Evolutionary conservation across 1,140 invertebrate species (phyloP).

Genomic region (Atta texana): DNA sequence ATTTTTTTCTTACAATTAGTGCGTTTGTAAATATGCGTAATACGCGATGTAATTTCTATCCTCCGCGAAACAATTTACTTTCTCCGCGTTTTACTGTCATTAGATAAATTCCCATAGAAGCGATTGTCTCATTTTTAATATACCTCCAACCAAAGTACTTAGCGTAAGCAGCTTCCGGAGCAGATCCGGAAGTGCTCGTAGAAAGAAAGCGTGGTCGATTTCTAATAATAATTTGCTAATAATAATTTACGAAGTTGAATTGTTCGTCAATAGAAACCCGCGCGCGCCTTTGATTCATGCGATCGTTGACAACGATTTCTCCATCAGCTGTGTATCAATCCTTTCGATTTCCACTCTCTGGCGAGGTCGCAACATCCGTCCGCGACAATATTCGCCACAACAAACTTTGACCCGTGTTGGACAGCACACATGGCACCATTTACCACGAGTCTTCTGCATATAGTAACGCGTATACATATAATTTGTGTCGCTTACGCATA

Average conservation of each 20-base stretch:
- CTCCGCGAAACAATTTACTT: slow-evolving; percentile 34
- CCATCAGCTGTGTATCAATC: background rate
- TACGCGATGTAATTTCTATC: slow-evolving; percentile 19
- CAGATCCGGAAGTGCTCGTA: background rate
- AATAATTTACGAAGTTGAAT: background rate
- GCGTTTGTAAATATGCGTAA: slow-evolving; percentile 1
- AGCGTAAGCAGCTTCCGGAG: background rate
- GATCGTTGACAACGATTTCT: background rate
- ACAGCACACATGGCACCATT: slow-evolving; percentile 53
- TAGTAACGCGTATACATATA: background rate
- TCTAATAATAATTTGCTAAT: slow-evolving; percentile 4
- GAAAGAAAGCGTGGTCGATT: background rate
- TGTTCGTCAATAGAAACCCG: background rate
- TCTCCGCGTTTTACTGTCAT: slow-evolving; percentile 10
- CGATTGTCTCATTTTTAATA: slow-evolving; percentile 3
- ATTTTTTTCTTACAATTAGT: no score
- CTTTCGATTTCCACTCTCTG: background rate
- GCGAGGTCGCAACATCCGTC: background rate
- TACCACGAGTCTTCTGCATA: background rate
- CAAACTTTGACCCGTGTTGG: slow-evolving; percentile 65
- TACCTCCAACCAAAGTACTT: background rate
- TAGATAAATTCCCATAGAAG: background rate
- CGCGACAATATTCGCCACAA: slow-evolving; percentile 1
- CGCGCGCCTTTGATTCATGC: background rate
- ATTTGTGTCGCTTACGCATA: background rate